Base-by-base conservation (phyloP, 2,888 invertebrate genomes). In the Caenorhabditis angaria region DNA sequence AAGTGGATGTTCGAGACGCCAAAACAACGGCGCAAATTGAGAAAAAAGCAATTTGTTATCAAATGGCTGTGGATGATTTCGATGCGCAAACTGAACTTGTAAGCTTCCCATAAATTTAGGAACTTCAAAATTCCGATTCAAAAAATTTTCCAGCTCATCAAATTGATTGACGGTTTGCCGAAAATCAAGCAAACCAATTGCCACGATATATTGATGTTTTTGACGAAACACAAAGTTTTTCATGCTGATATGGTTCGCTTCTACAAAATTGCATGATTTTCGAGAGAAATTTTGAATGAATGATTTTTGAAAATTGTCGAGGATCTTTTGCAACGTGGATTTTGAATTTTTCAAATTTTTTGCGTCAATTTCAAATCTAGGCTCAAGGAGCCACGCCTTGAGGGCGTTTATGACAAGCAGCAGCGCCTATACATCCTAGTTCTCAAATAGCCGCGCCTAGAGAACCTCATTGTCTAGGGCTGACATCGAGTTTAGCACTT, bases 1-100 rank as follows among this genome's bases (percentile, higher is more conserved):
- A 78, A 41, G 67, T 76, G 61, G 80, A 81, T 25, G 77, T 82
- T 24, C 76, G 77, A 27, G 69, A 71, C 47, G 73, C 81, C 10
- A 80, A 81, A 65, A 82, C 77, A 41, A 82, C 80, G 57, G 77
- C 65, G 53, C 76, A 82, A 54, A 77, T 82, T 62, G 81, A 82
- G 69, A 81, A 82, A 53, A 76, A 76, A 32, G 82, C 78, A 20
- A 65, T 77, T 41, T 57, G 69, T 62, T 82, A 82, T 68, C 77
- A 81, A 56, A 59, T 78, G 63, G 75, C 80, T 20, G 81, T 82
- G 14, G 74, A 71, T 47, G 70, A 71, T 35, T 82, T 82, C 53
- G 80, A 82, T 65, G 51, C 55, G 6, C 69, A 76, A 47, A 79
- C 82, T 1, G 71, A 71, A 20, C 61, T 27, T 41, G 32, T 32